A percentile compares a stretch with the other conserved stretches of the same genome.
Conservation (phyloP, 2,888 invertebrate genomes). For the Cephus nigrinus region DNA sequence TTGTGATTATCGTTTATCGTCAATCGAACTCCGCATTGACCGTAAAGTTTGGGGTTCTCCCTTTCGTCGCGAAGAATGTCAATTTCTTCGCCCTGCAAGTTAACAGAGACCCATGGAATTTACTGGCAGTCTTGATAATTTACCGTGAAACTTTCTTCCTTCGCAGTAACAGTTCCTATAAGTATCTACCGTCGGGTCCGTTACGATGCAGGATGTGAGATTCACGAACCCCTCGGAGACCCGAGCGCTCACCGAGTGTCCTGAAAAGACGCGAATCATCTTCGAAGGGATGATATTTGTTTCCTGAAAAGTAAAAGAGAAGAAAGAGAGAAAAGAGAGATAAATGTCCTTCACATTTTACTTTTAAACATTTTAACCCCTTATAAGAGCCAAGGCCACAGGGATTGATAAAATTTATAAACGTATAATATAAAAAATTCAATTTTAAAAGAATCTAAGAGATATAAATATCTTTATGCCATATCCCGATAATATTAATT, state of each 20-base stretch:
- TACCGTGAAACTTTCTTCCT: background rate
- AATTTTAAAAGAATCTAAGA: background rate
- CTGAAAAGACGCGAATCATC: constrained; percentile 18
- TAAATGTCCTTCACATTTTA: background rate
- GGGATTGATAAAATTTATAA: background rate
- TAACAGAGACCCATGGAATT: background rate
- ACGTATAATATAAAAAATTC: too few species aligned
- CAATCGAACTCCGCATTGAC: constrained; percentile 38
- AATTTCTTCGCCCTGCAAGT: constrained; percentile 5
- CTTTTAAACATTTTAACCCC: background rate
- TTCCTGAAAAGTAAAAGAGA: background rate
- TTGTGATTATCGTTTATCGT: constrained; percentile 13
- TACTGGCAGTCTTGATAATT: background rate
- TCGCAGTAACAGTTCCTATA: background rate
- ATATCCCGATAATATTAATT: background rate
- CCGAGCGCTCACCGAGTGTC: constrained; percentile 20
- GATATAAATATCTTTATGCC: background rate
- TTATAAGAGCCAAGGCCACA: background rate
- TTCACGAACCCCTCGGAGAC: constrained; percentile 20
- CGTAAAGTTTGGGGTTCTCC: constrained; percentile 22
- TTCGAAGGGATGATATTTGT: constrained; percentile 13
- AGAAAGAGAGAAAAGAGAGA: background rate
- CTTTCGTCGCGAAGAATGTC: background rate
- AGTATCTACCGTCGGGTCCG: constrained; percentile 10
- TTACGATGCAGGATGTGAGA: constrained; percentile 20